Conservation (phyloP, 2,888 invertebrate genomes). For the Cerastis leucographa region DNA sequence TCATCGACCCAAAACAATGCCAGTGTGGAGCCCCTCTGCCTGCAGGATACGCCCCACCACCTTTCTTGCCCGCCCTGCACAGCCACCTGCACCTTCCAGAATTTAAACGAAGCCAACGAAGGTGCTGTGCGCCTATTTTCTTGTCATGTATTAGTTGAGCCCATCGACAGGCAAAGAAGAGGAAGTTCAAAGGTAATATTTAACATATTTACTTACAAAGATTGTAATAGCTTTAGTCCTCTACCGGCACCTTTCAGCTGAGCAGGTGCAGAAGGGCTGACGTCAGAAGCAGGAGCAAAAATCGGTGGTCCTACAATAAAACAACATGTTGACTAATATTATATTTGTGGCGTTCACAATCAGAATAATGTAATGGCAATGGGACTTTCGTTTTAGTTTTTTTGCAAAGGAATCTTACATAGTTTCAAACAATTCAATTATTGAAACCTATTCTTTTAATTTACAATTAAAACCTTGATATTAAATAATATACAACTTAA, state of each 20-base stretch:
- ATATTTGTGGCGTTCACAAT: not conserved
- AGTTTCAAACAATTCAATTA: not conserved
- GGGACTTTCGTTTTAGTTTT: not conserved
- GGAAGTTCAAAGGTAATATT: not conserved
- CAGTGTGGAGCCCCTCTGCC: too few relatives aligned
- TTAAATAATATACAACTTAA: not conserved
- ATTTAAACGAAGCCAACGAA: too few relatives aligned
- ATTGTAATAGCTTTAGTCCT: conserved; percentile 81
- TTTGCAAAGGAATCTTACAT: not conserved
- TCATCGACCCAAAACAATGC: too few relatives aligned
- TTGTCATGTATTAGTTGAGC: too few relatives aligned
- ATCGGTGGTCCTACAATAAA: conserved; percentile 64
- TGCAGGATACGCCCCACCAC: too few relatives aligned
- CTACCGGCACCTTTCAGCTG: conserved; percentile 76
- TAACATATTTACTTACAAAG: conserved; percentile 77
- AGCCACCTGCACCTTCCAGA: too few relatives aligned
- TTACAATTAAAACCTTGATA: too few relatives aligned
- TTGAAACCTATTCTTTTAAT: not conserved
- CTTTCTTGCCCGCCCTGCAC: too few relatives aligned
- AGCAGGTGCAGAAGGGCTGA: conserved; percentile 70
- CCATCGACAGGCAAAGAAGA: too few relatives aligned
- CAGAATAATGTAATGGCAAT: not conserved
- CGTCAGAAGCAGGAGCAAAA: conserved; percentile 81
- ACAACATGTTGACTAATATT: not conserved
- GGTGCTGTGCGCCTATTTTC: too few relatives aligned